phyloP scores from a whole-genome alignment of 2,888 invertebrate genomes.

The Julus scandinavius region DNA sequence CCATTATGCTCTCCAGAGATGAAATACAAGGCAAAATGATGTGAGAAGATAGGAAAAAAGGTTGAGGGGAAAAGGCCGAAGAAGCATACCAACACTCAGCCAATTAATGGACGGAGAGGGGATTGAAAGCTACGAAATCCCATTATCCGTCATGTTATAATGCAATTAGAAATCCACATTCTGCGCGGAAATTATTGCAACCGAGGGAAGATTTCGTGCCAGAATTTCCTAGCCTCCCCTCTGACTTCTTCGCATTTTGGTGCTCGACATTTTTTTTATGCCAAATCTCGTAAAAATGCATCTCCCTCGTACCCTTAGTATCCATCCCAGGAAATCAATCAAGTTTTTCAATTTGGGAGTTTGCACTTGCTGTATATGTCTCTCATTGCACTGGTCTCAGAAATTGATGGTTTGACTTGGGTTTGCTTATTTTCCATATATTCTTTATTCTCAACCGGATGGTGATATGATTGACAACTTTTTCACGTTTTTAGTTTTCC shows the following conservation, averaged over 20 bases:
- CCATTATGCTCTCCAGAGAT: constrained; percentile 33
- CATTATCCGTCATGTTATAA: constrained; percentile 46
- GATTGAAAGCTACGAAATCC: constrained; percentile 41
- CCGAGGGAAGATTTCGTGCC: background rate
- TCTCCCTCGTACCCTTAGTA: background rate
- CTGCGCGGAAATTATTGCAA: constrained; percentile 30
- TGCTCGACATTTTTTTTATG: constrained; percentile 18
- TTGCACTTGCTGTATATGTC: background rate
- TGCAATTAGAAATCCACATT: constrained; percentile 46
- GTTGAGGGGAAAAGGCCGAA: background rate
- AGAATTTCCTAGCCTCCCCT: background rate
- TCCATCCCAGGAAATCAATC: constrained; percentile 31
- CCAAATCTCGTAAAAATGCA: constrained; percentile 40
- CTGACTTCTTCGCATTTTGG: constrained; percentile 2
- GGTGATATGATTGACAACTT: background rate
- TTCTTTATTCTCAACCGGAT: background rate
- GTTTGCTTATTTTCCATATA: background rate
- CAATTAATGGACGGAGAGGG: constrained; percentile 41
- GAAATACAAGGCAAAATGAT: constrained; percentile 23
- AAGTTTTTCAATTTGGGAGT: constrained; percentile 9
- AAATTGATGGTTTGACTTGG: background rate
- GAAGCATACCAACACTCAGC: constrained; percentile 43
- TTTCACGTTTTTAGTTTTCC: background rate
- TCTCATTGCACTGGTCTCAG: background rate
- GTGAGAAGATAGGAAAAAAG: constrained; percentile 34